A percentile compares a stretch with the other conserved stretches of the same genome.
phyloP scores from a whole-genome alignment of 1,140 invertebrate genomes.

The Cotesia glomerata region DNA sequence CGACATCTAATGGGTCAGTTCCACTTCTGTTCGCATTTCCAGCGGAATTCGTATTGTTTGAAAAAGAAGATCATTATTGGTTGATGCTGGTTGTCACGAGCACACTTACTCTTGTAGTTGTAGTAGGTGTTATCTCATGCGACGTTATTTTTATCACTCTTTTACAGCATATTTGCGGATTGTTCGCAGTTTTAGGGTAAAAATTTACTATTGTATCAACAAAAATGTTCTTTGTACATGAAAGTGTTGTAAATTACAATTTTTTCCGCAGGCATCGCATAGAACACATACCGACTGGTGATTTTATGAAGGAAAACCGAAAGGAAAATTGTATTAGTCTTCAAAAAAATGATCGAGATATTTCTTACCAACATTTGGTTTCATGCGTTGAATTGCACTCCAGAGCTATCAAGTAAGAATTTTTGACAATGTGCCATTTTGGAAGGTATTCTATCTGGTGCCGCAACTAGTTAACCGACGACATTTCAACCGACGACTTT shows the following conservation, averaged over 20 bases:
- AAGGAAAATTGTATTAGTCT: too few species aligned
- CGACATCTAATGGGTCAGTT: constrained; percentile 7
- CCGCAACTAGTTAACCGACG: too few species aligned
- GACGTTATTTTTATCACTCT: constrained; percentile 13
- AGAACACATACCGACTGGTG: too few species aligned
- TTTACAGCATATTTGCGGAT: constrained; percentile 20
- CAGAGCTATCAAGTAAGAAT: background rate
- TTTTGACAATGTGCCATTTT: too few species aligned
- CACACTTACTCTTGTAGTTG: background rate
- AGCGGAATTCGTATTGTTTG: background rate
- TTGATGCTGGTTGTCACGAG: background rate
- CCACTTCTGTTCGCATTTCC: constrained; percentile 9
- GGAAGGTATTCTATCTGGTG: too few species aligned
- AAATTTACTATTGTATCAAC: too few species aligned
- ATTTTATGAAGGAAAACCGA: background rate
- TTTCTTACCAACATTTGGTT: background rate
- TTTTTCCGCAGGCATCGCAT: background rate
- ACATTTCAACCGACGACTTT: too few species aligned
- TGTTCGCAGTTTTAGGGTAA: constrained; percentile 32
- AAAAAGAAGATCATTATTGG: constrained; percentile 25
- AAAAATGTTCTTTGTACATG: too few species aligned
- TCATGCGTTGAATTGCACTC: background rate
- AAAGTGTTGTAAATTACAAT: too few species aligned
- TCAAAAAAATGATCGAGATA: background rate
- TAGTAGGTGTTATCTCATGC: background rate